These are phyloP conservation scores for Halichoerus grypus DNA, from an alignment of 2,113 vertebrate species.

Conservation along the genomic window DNA sequence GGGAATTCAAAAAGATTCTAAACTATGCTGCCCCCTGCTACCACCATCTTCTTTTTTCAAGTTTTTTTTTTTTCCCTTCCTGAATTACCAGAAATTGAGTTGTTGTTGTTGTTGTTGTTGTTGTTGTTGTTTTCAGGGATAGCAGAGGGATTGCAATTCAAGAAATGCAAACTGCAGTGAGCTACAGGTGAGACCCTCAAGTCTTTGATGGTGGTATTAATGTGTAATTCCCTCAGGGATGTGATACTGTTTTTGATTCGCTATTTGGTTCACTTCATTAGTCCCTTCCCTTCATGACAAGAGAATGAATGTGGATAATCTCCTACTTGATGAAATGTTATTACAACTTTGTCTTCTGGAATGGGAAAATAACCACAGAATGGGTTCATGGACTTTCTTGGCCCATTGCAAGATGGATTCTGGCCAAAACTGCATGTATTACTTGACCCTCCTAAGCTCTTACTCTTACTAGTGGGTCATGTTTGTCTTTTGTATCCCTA, in stretches of 20 bases:
- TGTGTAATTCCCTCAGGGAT: neutral
- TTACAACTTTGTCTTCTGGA: constrained; percentile 22
- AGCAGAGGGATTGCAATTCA: neutral
- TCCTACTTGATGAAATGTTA: neutral
- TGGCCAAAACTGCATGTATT: neutral
- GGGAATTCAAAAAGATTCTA: neutral
- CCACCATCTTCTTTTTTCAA: neutral
- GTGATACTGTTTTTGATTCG: neutral
- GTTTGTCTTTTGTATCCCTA: neutral
- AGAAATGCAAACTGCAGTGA: neutral
- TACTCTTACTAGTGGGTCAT: neutral
- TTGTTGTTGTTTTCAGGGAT: neutral
- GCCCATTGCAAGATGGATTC: neutral
- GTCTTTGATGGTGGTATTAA: neutral
- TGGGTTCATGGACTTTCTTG: neutral
- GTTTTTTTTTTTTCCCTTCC: neutral
- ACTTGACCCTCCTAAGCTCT: neutral
- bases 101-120: too few species aligned
- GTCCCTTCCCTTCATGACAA: neutral
- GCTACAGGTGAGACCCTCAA: neutral
- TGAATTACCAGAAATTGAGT: neutral
- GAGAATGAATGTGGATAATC: neutral
- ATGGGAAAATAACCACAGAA: constrained; percentile 12
- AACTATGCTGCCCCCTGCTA: neutral
- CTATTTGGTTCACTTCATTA: neutral